Conservation (phyloP, 2,113 vertebrate genomes). For the Salvelinus sp. region DNA sequence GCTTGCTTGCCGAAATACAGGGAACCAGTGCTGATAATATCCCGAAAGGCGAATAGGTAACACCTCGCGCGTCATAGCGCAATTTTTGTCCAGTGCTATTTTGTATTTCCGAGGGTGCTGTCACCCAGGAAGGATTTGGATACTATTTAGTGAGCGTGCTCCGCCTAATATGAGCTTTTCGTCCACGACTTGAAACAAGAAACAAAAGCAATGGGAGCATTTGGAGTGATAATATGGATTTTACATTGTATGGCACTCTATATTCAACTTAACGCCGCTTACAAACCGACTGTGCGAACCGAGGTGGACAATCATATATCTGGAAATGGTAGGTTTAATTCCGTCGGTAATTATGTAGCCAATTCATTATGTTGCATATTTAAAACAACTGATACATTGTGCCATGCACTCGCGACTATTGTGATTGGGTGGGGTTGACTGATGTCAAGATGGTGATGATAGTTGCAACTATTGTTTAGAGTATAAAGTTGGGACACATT, state of each 20-base stretch:
- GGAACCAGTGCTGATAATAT: constrained; percentile 21
- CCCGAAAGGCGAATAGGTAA: constrained; percentile 7
- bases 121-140: constrained; percentile 26
- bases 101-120: constrained; percentile 10
- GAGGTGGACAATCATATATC: constrained; percentile 80
- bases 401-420: background rate
- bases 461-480: background rate
- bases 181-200: constrained; percentile 57
- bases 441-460: background rate
- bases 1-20: constrained; percentile 34
- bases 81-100: constrained; percentile 19
- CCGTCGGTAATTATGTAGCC: background rate
- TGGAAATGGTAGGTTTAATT: constrained; percentile 79
- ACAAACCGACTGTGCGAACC: constrained; percentile 67
- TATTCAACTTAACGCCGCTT: constrained; percentile 82
- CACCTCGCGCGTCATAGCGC: constrained; percentile 13
- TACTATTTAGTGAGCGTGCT: constrained; percentile 26
- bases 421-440: constrained; percentile 47
- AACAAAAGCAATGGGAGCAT: constrained; percentile 74
- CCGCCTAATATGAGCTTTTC: constrained; percentile 59
- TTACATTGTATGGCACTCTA: constrained; percentile 88
- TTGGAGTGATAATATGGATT: constrained; percentile 79
- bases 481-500: background rate
- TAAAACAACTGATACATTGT: background rate
- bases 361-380: background rate